A percentile compares a stretch with the other conserved stretches of the same genome.
Conservation (phyloP, 2,797 vertebrate genomes). For the Mareca penelope region DNA sequence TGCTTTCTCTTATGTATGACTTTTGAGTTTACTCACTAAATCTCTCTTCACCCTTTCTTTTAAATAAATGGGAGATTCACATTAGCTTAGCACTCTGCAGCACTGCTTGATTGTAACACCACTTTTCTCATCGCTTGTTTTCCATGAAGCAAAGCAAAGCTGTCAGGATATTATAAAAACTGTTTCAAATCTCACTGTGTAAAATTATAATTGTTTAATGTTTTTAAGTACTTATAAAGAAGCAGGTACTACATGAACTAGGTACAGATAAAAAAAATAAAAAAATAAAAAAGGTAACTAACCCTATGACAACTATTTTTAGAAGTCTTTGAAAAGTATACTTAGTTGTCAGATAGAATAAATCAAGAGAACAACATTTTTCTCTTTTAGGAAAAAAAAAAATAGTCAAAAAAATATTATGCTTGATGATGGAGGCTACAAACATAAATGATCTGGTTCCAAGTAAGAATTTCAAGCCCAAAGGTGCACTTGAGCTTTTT, state of each 20-base stretch:
- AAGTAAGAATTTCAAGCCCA: background rate
- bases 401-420: background rate
- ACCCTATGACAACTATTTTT: background rate
- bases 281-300: background rate
- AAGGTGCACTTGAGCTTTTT: background rate
- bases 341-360: background rate
- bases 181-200: background rate
- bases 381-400: background rate
- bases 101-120: background rate
- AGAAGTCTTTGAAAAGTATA: background rate
- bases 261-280: background rate
- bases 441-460: background rate
- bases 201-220: background rate
- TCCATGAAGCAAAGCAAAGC: background rate
- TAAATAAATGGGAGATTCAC: background rate
- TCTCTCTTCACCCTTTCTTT: background rate
- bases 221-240: background rate
- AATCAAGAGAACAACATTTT: background rate
- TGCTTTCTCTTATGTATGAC: background rate
- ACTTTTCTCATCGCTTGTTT: background rate
- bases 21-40: background rate
- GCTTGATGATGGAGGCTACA: too few species aligned
- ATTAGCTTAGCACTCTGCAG: background rate
- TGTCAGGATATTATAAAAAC: background rate
- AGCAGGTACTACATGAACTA: accelerated